phyloP scores from a whole-genome alignment of 2,113 vertebrate species.

The Upupa epops region DNA sequence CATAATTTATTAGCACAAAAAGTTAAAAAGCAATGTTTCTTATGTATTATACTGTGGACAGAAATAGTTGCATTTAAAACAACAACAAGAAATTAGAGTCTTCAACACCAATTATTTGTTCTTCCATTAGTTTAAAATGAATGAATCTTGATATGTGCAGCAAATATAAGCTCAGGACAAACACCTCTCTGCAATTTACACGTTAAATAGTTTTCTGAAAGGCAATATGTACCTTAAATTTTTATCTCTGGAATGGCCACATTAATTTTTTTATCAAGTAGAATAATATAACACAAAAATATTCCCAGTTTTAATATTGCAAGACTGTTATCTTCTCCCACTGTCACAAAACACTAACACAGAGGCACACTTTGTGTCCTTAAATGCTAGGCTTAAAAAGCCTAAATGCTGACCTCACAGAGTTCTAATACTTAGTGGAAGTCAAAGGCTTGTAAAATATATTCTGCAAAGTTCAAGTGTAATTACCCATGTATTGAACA shows the following conservation, averaged over 20 bases:
- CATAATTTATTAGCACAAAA: constrained; percentile 44
- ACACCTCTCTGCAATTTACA: background rate
- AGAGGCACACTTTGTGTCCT: no score
- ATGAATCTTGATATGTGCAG: background rate
- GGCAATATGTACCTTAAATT: background rate
- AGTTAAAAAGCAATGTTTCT: background rate
- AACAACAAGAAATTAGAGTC: background rate
- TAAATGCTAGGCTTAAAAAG: background rate
- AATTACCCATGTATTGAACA: background rate
- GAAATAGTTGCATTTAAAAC: constrained; percentile 15
- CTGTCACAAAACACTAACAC: background rate
- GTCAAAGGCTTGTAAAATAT: background rate
- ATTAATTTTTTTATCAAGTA: background rate
- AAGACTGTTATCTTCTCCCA: background rate
- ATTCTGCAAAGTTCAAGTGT: background rate
- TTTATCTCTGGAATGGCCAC: background rate
- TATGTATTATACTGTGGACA: background rate
- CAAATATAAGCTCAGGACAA: background rate
- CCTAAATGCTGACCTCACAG: background rate
- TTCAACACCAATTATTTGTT: background rate
- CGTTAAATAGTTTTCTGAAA: background rate
- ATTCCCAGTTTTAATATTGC: background rate
- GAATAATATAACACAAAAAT: background rate
- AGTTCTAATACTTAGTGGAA: background rate
- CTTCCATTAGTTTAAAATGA: background rate